A percentile compares a stretch with the other conserved stretches of the same genome.
phyloP scores from a whole-genome alignment of 2,888 invertebrate species.

The Noctua comes region DNA sequence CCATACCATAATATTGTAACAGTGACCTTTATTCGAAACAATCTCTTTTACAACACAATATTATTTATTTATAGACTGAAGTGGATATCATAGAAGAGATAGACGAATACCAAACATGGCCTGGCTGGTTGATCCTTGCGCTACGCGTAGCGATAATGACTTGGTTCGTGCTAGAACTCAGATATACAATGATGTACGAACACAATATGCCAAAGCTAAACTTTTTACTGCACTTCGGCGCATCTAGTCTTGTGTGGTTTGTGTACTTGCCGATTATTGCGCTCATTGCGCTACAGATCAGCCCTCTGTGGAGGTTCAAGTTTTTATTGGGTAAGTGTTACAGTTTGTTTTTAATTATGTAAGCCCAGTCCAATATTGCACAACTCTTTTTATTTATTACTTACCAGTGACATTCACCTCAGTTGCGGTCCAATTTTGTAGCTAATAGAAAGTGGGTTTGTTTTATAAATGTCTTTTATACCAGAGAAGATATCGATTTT shows the following conservation, averaged over 20 bases:
- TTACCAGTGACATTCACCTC: conserved; percentile 38
- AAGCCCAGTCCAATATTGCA: conserved; percentile 24
- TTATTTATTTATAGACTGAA: conserved; percentile 93
- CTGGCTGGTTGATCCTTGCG: conserved; percentile 97
- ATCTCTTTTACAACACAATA: conserved; percentile 32
- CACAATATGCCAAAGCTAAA: conserved; percentile 93
- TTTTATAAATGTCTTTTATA: background rate
- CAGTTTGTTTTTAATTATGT: conserved; percentile 36
- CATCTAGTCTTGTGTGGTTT: conserved; percentile 99
- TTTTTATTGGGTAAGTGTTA: conserved; percentile 94
- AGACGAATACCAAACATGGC: conserved; percentile 99
- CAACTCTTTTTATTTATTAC: conserved; percentile 19
- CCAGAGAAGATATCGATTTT: background rate
- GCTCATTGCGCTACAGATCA: conserved; percentile 97
- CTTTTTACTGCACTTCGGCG: conserved; percentile 98
- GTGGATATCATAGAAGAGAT: conserved; percentile 98
- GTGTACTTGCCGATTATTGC: conserved; percentile 98
- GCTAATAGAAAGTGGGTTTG: conserved; percentile 16
- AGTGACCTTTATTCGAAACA: conserved; percentile 24
- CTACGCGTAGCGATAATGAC: conserved; percentile 96
- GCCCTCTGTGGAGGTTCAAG: conserved; percentile 98
- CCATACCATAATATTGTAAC: conserved; percentile 11
- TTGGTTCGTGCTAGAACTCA: conserved; percentile 95
- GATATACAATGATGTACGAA: conserved; percentile 89
- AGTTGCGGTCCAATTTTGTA: conserved; percentile 19